These are phyloP conservation scores for Cydia fagiglandana DNA, from an alignment of 1,140 invertebrate genomes.

Conservation along the genomic window DNA sequence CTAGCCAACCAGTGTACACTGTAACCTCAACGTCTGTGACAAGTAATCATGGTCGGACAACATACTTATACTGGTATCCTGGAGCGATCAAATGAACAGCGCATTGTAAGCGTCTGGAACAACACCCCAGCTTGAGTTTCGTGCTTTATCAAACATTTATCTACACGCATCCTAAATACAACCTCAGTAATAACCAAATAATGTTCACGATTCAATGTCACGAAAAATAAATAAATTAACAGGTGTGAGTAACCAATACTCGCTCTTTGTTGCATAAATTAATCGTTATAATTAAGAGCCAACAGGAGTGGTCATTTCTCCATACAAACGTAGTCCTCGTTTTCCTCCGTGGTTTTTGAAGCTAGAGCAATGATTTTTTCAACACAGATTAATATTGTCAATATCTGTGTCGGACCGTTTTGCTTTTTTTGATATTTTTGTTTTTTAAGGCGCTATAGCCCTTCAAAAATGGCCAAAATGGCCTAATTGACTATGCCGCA, in stretches of 20 bases:
- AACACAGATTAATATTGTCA: too few relatives aligned
- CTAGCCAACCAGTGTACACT: neutral
- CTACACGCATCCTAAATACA: neutral
- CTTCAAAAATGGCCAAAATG: too few relatives aligned
- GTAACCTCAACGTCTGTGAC: neutral
- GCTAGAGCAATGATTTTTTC: too few relatives aligned
- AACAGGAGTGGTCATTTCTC: too few relatives aligned
- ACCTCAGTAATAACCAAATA: neutral
- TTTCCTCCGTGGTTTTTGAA: too few relatives aligned
- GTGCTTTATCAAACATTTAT: neutral
- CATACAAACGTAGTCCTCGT: too few relatives aligned
- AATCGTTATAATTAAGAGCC: constrained; percentile 29
- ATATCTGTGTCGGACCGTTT: too few relatives aligned
- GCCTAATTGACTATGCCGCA: too few relatives aligned
- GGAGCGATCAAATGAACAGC: too few relatives aligned
- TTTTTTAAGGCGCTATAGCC: too few relatives aligned
- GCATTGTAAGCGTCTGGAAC: neutral
- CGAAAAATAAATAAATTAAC: neutral
- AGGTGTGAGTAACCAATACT: constrained; percentile 9
- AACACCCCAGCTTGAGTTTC: neutral
- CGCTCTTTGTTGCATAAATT: constrained; percentile 6
- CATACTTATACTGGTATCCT: too few relatives aligned
- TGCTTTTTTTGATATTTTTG: too few relatives aligned
- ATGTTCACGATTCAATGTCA: neutral
- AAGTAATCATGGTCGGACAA: neutral